These are phyloP conservation scores for Scytalopus superciliaris DNA, from an alignment of 2,113 vertebrate species.

Conservation along the genomic window DNA sequence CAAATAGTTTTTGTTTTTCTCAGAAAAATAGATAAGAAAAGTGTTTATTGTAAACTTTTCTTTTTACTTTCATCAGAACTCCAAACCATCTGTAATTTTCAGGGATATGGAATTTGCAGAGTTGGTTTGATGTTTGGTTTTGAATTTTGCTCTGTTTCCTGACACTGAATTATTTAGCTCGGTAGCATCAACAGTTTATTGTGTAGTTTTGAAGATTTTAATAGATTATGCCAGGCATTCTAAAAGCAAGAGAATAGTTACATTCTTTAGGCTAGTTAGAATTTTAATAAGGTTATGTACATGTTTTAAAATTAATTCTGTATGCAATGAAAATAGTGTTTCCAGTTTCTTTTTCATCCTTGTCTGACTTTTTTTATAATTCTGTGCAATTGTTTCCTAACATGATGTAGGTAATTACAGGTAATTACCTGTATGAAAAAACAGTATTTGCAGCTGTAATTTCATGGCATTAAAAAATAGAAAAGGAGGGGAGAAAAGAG, in stretches of 20 bases:
- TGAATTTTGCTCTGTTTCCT: background rate
- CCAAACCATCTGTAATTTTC: background rate
- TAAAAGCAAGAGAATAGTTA: background rate
- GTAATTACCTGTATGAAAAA: background rate
- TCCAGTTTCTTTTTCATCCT: background rate
- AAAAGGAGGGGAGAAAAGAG: rapidly evolving
- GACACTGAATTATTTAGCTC: background rate
- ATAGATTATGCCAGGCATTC: background rate
- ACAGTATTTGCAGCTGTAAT: background rate
- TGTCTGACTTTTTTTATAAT: background rate
- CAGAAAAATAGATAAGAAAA: background rate
- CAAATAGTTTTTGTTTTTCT: background rate
- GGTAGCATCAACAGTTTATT: background rate
- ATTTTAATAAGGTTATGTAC: background rate
- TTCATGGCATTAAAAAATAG: background rate
- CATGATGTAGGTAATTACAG: background rate
- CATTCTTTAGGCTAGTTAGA: background rate
- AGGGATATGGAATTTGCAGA: background rate
- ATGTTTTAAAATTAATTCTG: background rate
- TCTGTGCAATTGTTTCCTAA: background rate
- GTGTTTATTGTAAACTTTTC: background rate
- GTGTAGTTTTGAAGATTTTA: background rate
- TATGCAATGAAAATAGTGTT: background rate
- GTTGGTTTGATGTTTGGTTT: background rate
- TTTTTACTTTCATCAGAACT: background rate